Conservation (phyloP, 2,113 vertebrate genomes). For the Dryoscopus gambensis region DNA sequence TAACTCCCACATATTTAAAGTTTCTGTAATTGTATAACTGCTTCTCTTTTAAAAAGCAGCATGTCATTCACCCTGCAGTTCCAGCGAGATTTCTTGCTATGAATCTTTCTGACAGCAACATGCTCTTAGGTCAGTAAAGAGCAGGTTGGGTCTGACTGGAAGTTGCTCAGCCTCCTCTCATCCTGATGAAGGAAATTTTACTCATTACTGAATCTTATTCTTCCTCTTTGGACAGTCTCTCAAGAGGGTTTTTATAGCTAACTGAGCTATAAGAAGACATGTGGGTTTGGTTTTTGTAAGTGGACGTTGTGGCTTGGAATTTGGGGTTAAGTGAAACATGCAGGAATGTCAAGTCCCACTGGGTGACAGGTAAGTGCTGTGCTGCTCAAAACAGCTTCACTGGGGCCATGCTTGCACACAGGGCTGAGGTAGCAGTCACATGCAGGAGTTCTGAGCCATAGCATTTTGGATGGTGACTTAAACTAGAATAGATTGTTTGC, state of each 20-base stretch:
- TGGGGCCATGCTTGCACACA: neutral
- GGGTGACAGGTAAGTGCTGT: neutral
- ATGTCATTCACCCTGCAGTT: neutral
- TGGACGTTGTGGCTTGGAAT: accelerated
- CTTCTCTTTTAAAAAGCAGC: neutral
- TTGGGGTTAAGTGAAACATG: neutral
- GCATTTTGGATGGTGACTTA: neutral
- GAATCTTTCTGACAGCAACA: neutral
- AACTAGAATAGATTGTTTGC: neutral
- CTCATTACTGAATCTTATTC: neutral
- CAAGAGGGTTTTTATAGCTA: accelerated
- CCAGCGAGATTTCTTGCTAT: neutral
- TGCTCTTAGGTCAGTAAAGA: neutral
- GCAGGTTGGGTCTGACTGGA: neutral
- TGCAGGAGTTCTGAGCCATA: neutral
- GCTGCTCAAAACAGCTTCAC: neutral
- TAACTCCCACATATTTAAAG: neutral
- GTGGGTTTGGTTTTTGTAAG: accelerated
- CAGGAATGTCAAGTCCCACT: neutral
- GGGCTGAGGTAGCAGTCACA: neutral
- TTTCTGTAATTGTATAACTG: neutral
- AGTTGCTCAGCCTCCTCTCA: neutral
- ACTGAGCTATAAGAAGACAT: neutral
- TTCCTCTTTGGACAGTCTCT: neutral
- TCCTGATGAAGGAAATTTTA: accelerated